A percentile compares a stretch with the other conserved stretches of the same genome.
Evolutionary conservation across 2,797 vertebrate species (phyloP).

Genomic region (Antrozous pallidus): DNA sequence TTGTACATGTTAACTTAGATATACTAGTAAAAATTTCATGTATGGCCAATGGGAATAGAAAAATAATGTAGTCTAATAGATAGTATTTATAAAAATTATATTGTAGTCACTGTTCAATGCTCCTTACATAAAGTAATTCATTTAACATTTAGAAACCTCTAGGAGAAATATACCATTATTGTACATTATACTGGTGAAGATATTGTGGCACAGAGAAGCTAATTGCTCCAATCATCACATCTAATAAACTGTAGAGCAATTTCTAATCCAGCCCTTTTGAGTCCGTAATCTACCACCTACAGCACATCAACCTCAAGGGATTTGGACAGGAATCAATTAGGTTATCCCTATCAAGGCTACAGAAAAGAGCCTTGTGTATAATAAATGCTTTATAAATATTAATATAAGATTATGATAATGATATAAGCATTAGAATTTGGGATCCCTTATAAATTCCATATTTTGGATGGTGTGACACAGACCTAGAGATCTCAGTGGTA

Average conservation of each 20-base stretch:
- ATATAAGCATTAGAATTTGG: not conserved
- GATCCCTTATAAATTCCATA: constrained; percentile 7
- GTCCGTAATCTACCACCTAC: not conserved
- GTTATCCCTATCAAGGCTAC: not conserved
- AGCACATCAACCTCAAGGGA: not conserved
- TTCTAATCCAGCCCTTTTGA: not conserved
- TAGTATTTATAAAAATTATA: constrained; percentile 6
- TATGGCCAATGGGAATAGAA: not conserved
- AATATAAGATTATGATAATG: constrained; percentile 16
- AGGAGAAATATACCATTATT: not conserved
- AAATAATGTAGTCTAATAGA: not conserved
- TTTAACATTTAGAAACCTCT: not conserved
- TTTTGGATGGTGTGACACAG: not conserved
- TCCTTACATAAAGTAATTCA: not conserved
- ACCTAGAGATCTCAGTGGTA: not conserved
- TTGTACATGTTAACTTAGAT: not conserved
- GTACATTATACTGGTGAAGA: not conserved
- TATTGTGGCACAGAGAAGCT: not conserved
- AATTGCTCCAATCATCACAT: not conserved
- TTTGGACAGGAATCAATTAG: not conserved
- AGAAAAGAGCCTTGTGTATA: not conserved
- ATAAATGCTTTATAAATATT: constrained; percentile 41
- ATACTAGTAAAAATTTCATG: not conserved
- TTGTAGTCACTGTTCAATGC: not conserved
- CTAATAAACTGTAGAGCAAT: not conserved